phyloP scores from a whole-genome alignment of 2,888 invertebrate genomes.

The Leptura quadrifasciata region DNA sequence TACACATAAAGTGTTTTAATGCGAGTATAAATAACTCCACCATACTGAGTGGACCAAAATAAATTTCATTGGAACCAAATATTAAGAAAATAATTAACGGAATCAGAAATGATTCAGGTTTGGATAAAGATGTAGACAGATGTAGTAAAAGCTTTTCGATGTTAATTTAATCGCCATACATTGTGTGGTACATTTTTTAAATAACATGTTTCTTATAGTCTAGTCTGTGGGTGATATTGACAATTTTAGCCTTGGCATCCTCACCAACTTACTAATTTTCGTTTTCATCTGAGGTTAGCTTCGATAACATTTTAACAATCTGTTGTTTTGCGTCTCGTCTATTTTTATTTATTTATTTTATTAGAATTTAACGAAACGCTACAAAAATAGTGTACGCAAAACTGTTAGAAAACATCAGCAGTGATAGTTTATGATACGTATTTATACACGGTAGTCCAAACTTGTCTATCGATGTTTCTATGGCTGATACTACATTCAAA shows the following conservation, averaged over 20 bases:
- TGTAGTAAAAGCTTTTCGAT: too few species aligned
- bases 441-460: too few species aligned
- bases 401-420: too few species aligned
- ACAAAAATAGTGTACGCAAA: too few species aligned
- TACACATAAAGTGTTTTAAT: conserved; percentile 11
- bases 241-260: not conserved
- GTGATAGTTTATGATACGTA: too few species aligned
- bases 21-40: not conserved
- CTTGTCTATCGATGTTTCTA: too few species aligned
- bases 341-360: not conserved
- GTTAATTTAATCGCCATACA: not conserved
- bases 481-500: too few species aligned
- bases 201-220: not conserved
- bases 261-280: not conserved
- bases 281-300: not conserved
- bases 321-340: not conserved
- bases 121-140: too few species aligned
- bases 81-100: too few species aligned
- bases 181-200: not conserved
- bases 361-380: too few species aligned
- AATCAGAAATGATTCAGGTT: too few species aligned
- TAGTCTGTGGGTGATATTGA: not conserved
- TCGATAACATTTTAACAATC: not conserved
- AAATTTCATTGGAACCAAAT: not conserved
- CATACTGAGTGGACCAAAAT: not conserved